These are phyloP conservation scores for Amyelois transitella DNA, from an alignment of 1,140 invertebrate genomes.

Conservation along the genomic window DNA sequence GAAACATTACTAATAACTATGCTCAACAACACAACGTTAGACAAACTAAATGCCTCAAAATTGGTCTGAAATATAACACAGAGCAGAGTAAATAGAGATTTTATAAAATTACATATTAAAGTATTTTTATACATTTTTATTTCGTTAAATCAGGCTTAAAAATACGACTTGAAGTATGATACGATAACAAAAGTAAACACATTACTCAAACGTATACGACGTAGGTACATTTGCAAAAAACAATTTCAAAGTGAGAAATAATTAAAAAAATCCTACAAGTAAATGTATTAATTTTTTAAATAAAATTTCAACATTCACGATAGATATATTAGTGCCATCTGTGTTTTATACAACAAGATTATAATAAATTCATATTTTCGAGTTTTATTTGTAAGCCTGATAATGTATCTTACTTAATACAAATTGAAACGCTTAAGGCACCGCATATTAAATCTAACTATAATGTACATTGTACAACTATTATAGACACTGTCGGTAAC, in stretches of 20 bases:
- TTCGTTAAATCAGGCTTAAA: conserved; percentile 8
- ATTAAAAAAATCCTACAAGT: too few relatives aligned
- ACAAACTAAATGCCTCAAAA: conserved; percentile 3
- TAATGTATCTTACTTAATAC: conserved; percentile 53
- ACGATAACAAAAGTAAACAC: too few relatives aligned
- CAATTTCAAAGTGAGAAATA: too few relatives aligned
- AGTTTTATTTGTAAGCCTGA: conserved; percentile 16
- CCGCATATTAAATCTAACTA: conserved; percentile 68
- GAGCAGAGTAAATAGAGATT: conserved; percentile 45
- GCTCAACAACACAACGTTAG: background rate
- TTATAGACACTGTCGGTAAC: conserved; percentile 63
- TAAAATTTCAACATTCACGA: too few relatives aligned
- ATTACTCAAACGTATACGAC: too few relatives aligned
- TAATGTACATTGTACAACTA: conserved; percentile 43
- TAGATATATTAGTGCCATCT: too few relatives aligned
- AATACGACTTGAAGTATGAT: background rate
- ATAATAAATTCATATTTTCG: too few relatives aligned
- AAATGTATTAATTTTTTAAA: too few relatives aligned
- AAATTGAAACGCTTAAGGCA: conserved; percentile 73
- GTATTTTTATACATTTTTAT: conserved; percentile 55
- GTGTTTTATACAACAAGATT: too few relatives aligned
- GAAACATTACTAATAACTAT: background rate
- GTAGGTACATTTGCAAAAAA: too few relatives aligned
- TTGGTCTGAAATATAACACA: conserved; percentile 40
- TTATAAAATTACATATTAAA: conserved; percentile 51